Evolutionary conservation across 2,888 invertebrate species (phyloP).

Genomic region (Plagodis dolabraria): DNA sequence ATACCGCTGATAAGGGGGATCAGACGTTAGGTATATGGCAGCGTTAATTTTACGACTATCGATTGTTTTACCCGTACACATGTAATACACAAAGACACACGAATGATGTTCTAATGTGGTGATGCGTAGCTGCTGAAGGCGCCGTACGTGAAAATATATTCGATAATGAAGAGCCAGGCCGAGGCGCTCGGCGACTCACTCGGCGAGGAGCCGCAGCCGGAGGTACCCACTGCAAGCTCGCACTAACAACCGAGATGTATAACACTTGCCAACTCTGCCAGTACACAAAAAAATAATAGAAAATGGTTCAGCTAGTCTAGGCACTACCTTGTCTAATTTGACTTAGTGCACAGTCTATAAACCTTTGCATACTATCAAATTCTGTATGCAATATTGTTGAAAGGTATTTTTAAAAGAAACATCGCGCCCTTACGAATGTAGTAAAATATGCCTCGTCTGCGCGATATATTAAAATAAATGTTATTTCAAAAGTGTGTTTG

Average conservation of each 20-base stretch:
- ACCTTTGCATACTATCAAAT: no score
- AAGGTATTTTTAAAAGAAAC: no score
- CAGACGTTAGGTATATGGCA: constrained; percentile 6
- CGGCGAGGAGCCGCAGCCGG: constrained; percentile 80
- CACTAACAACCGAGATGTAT: constrained; percentile 27
- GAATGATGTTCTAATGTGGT: constrained; percentile 44
- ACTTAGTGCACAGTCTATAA: no score
- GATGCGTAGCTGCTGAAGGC: constrained; percentile 95
- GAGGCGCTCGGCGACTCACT: constrained; percentile 85
- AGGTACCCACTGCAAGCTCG: constrained; percentile 70
- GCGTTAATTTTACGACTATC: not conserved
- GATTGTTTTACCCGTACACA: constrained; percentile 15
- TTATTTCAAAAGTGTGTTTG: no score
- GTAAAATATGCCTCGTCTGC: no score
- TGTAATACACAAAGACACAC: constrained; percentile 43
- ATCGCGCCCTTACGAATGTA: no score
- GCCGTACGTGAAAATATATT: constrained; percentile 98
- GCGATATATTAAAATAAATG: no score
- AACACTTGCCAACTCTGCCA: constrained; percentile 13
- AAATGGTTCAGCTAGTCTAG: not conserved
- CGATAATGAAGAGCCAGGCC: constrained; percentile 96
- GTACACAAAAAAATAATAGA: constrained; percentile 4
- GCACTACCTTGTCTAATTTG: not conserved
- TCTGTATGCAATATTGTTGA: no score
- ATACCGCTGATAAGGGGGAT: constrained; percentile 25